These are phyloP conservation scores for Strigamia transsilvanica DNA, from an alignment of 2,888 invertebrate species.

Conservation along the genomic window DNA sequence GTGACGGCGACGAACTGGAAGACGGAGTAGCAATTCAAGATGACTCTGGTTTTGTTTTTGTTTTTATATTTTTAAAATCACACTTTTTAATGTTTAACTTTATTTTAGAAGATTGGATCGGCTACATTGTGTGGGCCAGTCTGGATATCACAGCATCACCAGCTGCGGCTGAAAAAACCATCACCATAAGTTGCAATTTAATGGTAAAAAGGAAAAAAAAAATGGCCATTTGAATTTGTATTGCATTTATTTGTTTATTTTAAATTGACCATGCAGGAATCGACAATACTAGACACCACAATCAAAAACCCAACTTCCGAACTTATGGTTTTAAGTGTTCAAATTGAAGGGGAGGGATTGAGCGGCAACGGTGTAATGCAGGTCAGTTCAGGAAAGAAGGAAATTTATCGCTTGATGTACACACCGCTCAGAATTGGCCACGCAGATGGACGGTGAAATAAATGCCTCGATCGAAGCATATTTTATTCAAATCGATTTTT, in stretches of 20 bases:
- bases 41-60: not conserved
- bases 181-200: constrained; percentile 13
- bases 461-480: not conserved
- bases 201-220: constrained; percentile 4
- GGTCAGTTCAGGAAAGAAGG: not conserved
- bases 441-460: constrained; percentile 34
- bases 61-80: no score
- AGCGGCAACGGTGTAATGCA: not conserved
- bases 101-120: not conserved
- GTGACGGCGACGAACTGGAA: constrained; percentile 12
- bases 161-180: constrained; percentile 5
- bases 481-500: not conserved
- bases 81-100: not conserved
- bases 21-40: not conserved
- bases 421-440: not conserved
- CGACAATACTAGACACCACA: constrained; percentile 1
- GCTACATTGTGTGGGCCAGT: constrained; percentile 1
- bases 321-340: constrained; percentile 10
- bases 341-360: constrained; percentile 26
- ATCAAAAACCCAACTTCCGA: constrained; percentile 23
- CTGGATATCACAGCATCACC: constrained; percentile 13
- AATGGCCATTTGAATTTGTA: not conserved
- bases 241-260: not conserved
- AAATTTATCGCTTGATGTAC: constrained; percentile 12
- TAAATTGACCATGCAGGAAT: not conserved